Conservation (phyloP, 2,113 vertebrate species). For the Toxostoma redivivum region DNA sequence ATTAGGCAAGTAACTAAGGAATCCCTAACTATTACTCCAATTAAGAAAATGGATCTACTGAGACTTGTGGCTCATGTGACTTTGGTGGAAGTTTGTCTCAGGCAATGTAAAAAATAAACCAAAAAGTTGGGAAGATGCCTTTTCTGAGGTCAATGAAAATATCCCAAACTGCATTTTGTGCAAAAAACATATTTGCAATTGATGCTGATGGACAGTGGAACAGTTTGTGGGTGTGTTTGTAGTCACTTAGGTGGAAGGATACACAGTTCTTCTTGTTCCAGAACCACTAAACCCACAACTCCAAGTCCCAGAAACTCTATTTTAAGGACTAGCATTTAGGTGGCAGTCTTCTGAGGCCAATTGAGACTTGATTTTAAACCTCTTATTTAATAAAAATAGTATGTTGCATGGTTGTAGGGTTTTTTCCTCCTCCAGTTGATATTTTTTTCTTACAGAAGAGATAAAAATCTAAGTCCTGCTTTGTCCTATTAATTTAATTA, state of each 20-base stretch:
- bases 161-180: not conserved
- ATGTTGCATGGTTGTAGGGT: not conserved
- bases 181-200: not conserved
- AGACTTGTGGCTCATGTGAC: not conserved
- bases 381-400: not conserved
- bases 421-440: not conserved
- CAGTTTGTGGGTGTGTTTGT: not conserved
- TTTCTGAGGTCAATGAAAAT: not conserved
- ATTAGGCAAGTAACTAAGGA: not conserved
- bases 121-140: not conserved
- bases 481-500: conserved; percentile 50
- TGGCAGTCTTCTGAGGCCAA: not conserved
- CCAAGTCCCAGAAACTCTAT: not conserved
- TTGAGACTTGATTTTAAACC: not conserved
- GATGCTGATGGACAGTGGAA: not conserved
- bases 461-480: not conserved
- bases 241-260: not conserved
- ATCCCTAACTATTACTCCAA: not conserved
- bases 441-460: not conserved
- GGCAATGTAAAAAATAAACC: not conserved
- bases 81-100: not conserved
- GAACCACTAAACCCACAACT: not conserved
- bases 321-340: not conserved
- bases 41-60: not conserved
- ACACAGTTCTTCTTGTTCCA: not conserved